phyloP scores from a whole-genome alignment of 2,888 invertebrate species.

The Pyrochroa serraticornis region DNA sequence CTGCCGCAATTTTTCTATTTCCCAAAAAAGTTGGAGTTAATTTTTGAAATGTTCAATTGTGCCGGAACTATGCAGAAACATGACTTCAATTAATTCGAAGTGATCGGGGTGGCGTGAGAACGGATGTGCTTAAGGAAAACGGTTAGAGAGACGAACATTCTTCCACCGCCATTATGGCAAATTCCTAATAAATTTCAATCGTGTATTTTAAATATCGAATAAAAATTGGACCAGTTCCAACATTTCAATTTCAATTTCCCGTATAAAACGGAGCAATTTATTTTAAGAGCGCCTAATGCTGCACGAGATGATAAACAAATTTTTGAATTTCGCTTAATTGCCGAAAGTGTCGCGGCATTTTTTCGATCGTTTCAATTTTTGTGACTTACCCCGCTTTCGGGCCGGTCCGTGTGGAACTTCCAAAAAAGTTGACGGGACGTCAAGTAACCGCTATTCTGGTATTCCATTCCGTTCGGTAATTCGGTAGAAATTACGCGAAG shows the following conservation, averaged over 20 bases:
- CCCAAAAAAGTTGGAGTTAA: background rate
- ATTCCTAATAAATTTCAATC: background rate
- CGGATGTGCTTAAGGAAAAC: background rate
- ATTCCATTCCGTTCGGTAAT: slow-evolving; percentile 11
- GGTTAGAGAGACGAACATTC: background rate
- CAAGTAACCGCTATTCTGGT: slow-evolving; percentile 18
- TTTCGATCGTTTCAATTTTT: background rate
- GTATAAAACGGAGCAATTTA: slow-evolving; percentile 4
- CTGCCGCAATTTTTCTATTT: no score
- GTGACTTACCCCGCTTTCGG: slow-evolving; percentile 46
- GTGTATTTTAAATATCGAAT: background rate
- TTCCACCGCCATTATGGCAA: background rate
- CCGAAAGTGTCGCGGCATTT: no score
- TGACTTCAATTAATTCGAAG: background rate
- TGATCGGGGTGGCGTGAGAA: slow-evolving; percentile 3
- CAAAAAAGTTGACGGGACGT: slow-evolving; percentile 11
- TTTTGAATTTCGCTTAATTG: background rate
- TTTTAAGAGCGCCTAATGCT: slow-evolving; percentile 4
- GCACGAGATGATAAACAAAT: background rate
- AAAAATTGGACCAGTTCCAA: slow-evolving; percentile 5
- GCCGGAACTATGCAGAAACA: background rate
- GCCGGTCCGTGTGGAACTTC: slow-evolving; percentile 21
- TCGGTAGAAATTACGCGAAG: background rate
- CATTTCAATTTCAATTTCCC: slow-evolving; percentile 11
- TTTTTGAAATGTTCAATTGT: background rate